Evolutionary conservation across 2,113 vertebrate genomes (phyloP).

Genomic region (Proteles cristata): DNA sequence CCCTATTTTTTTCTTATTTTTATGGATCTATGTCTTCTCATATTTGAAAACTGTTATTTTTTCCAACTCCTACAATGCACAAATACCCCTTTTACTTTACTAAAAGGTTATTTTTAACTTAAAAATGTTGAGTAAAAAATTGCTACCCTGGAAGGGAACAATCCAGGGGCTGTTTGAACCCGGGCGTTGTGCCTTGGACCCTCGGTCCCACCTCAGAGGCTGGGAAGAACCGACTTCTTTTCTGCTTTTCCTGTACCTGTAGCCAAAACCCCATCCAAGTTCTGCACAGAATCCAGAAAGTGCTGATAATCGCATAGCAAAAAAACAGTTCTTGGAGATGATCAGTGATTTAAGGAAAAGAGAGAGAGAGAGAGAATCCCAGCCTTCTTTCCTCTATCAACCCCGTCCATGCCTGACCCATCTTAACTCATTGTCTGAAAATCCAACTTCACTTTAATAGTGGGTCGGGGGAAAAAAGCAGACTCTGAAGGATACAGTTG

Average conservation of each 20-base stretch:
- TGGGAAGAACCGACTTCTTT: neutral
- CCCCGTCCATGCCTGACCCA: neutral
- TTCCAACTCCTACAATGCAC: neutral
- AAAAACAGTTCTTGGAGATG: neutral
- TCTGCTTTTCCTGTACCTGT: neutral
- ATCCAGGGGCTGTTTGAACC: no score
- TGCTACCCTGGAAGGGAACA: neutral
- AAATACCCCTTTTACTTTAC: neutral
- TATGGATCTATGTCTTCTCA: neutral
- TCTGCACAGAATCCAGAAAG: neutral
- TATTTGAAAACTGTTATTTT: neutral
- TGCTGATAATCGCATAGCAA: neutral
- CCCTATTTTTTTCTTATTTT: neutral
- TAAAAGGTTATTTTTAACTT: neutral
- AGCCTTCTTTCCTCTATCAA: neutral
- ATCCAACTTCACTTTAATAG: neutral
- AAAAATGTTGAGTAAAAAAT: slow-evolving; percentile 22
- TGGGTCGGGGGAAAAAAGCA: neutral
- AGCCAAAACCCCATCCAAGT: neutral
- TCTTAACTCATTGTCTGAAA: neutral
- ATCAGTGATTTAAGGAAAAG: neutral
- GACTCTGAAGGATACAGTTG: neutral
- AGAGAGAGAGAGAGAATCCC: neutral
- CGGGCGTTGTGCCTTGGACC: no score
- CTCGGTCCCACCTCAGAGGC: neutral